Base-by-base conservation (phyloP, 2,113 vertebrate species). In the Dasyornis broadbenti region DNA sequence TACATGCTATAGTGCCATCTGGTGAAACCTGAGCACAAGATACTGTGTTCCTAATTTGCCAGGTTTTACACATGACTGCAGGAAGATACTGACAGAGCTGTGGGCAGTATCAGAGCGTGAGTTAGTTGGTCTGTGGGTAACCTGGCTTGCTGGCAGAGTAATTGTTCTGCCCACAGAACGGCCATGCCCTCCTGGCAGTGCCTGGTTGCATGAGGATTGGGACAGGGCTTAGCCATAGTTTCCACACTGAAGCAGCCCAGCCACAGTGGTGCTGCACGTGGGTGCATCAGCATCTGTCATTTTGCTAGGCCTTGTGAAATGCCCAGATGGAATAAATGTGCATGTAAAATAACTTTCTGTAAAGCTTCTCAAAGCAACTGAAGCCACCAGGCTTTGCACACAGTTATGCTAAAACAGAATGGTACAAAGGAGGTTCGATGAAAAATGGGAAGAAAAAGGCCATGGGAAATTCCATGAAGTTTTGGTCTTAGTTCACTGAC, bases 1-100 rank as follows among this genome's bases (percentile, higher is more conserved):
- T 70, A 17, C 60, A 26, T 76, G 86, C 76, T 95, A 2, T 6
- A 93, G 92, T 96, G 94, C 94, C 94, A 94, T 45, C 96, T 97
- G 92, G 68, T 92, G 95, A 94, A 72, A 75, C 40, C 68, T 82
- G 56, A 86, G 86, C 64, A 60, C 28, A 78, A 78, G 49, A 64
- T 13, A 26, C n/a, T 5, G 2, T 13, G 7, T 40, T 88, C 35
- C 60, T 60, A 8, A 53, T 50, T 35, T 31, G 22, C 39, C 16
- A 1, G 7, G 10, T 81, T 53, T 70, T 15, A 37, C 2, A 4
- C 60, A 22, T 7, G 4, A 15, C 71, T 70, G 33, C 40, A 17
- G 21, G 59, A 54, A 52, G 45, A 56, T 37, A 35, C 22, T 37
- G 59, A 13, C 20, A 11, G 65, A 82, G 50, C 45, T 57, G 45